Percentiles rank a stretch among this genome's conserved stretches.
phyloP scores from a whole-genome alignment of 2,888 invertebrate species.

The Heliconius charithonia region DNA sequence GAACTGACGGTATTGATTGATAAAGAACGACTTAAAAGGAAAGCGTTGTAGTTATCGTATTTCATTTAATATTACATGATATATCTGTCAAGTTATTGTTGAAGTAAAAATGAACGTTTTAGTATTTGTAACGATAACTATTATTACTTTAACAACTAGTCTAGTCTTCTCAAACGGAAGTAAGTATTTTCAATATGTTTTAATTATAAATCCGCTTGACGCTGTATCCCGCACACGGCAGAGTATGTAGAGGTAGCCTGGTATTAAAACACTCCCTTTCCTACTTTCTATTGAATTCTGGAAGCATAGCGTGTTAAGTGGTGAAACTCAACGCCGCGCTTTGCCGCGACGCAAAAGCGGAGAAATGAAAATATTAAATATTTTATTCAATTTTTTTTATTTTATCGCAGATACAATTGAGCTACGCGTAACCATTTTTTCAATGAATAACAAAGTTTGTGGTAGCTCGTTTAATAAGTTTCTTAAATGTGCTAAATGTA shows the following conservation, averaged over 20 bases:
- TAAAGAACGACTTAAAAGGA: constrained; percentile 17
- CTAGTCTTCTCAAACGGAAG: constrained; percentile 7
- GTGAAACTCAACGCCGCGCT: no score
- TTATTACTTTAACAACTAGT: constrained; percentile 8
- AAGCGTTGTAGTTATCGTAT: background rate
- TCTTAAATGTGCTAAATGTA: background rate
- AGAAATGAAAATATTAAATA: no score
- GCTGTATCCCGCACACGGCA: no score
- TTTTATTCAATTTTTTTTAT: no score
- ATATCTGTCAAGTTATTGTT: constrained; percentile 4
- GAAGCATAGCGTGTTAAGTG: no score
- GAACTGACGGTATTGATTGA: background rate
- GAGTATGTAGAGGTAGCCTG: no score
- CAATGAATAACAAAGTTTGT: constrained; percentile 8
- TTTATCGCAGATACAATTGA: constrained; percentile 4
- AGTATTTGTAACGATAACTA: constrained; percentile 3
- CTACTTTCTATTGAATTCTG: no score
- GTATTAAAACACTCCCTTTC: no score
- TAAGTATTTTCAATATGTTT: constrained; percentile 7
- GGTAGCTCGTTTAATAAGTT: constrained; percentile 9
- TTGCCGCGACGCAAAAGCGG: no score
- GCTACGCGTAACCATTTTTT: background rate
- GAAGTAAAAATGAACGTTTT: constrained; percentile 22
- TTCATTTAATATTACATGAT: constrained; percentile 7
- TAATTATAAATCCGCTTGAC: no score